Evolutionary conservation across 2,797 vertebrate genomes (phyloP), one percentile per base, ranked within the genome.

Genomic region (Ctenochaetus hawaiiensis): DNA sequence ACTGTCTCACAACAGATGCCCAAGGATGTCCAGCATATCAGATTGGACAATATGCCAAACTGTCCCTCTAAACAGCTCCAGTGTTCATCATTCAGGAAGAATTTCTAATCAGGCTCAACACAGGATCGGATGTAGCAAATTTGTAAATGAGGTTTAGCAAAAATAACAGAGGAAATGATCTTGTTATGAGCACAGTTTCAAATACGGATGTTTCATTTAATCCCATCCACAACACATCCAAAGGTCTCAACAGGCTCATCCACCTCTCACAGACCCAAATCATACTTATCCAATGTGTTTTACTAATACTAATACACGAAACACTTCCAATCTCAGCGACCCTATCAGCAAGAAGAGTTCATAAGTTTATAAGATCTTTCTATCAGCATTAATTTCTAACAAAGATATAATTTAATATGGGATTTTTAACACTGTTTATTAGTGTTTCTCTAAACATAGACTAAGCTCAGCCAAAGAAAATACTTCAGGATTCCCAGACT

Each of bases 1-100:
- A 87, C 75, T n/a, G 65, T 86, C 14, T 84, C 81, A 62, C 60
- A 57, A 44, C 73, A 30, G 81, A 83, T 45, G 77, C 67, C 8
- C 10, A 9, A 64, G 72, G 81, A 51, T 59, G 78, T 45, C 16
- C 62, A 12, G 77, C 77, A 44, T 83, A 65, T 64, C 62, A 82
- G 59, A 82, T 75, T 44, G 80, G 75, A 69, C 63, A 84, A 45
- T 74, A 83, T 12, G 57, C 83, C n/a, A 74, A 81, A 1, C 54
- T 80, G 20, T 45, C 56, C 41, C 66, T 82, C 30, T 63, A 71
- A 17, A 74, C 81, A 60, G 47, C 51, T 44, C 8, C 18, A 20
- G 30, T 34, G 63, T 81, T 85, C 3, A 75, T 68, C 22, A 60
- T 51, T 43, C 16, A 63, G 67, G 84, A 57, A 80, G 81, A 71